Evolutionary conservation across 2,888 invertebrate species (phyloP).

Genomic region (Cryptophagus acutangulus): DNA sequence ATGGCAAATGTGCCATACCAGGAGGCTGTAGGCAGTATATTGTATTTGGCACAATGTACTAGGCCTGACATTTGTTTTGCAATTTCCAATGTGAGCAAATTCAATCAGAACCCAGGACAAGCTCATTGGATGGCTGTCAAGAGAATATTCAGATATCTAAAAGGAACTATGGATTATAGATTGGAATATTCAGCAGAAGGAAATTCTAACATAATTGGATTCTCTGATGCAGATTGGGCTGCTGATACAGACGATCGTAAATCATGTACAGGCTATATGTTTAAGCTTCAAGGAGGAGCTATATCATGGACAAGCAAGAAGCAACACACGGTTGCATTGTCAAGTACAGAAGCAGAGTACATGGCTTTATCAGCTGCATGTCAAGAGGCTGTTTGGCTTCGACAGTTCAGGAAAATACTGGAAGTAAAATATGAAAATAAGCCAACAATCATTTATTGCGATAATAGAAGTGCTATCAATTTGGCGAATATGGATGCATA

Average conservation of each 20-base stretch:
- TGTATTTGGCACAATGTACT: constrained; percentile 9
- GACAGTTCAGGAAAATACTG: not conserved
- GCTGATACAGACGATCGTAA: not conserved
- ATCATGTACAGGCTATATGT: not conserved
- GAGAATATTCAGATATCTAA: constrained; percentile 3
- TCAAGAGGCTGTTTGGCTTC: not conserved
- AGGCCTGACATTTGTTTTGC: constrained; percentile 11
- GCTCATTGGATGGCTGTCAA: constrained; percentile 15
- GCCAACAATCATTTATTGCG: not conserved
- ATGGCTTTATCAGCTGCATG: not conserved
- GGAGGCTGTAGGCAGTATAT: constrained; percentile 9
- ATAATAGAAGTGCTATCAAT: not conserved
- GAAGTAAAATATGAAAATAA: not conserved
- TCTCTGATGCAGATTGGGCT: constrained; percentile 5
- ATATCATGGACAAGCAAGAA: constrained; percentile 2
- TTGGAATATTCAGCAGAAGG: too few species aligned
- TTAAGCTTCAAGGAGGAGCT: not conserved
- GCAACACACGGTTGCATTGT: not conserved
- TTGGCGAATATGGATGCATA: not conserved
- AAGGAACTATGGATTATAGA: too few species aligned
- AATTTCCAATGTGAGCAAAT: constrained; percentile 14
- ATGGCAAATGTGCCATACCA: constrained; percentile 8
- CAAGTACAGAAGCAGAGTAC: constrained; percentile 1
- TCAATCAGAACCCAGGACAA: constrained; percentile 13
- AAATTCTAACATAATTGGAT: too few species aligned